phyloP scores from a whole-genome alignment of 2,888 invertebrate species.

The Gymnocheta viridis region DNA sequence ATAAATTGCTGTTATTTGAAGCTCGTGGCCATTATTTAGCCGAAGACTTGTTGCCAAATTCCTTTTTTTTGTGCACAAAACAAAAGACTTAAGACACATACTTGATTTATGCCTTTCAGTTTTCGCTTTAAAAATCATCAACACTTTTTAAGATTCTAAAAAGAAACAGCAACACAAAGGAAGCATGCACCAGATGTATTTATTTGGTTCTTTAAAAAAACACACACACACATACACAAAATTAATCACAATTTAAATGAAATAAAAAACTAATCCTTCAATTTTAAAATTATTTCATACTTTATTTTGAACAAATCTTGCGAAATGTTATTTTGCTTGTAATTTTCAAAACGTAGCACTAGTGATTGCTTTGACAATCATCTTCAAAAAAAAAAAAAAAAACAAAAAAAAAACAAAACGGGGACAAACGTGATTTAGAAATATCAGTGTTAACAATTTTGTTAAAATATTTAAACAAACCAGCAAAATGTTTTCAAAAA shows the following conservation, averaged over 20 bases:
- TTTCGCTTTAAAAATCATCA: not conserved
- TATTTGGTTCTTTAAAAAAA: constrained; percentile 2
- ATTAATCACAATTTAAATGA: constrained; percentile 14
- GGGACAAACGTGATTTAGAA: constrained; percentile 66
- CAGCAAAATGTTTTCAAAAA: not conserved
- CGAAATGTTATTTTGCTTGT: constrained; percentile 15
- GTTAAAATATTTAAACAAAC: constrained; percentile 34
- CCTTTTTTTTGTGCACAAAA: not conserved
- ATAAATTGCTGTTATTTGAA: not conserved
- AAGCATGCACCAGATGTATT: not conserved
- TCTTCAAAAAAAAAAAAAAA: not conserved
- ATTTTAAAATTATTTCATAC: not conserved
- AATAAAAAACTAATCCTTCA: constrained; percentile 39
- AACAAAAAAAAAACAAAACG: constrained; percentile 8
- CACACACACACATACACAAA: no score
- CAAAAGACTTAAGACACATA: constrained; percentile 48
- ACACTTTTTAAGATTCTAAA: not conserved
- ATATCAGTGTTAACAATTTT: constrained; percentile 21
- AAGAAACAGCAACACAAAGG: not conserved
- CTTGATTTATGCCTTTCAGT: constrained; percentile 21
- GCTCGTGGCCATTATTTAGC: constrained; percentile 1
- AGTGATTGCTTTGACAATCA: not conserved
- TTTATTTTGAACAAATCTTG: constrained; percentile 13
- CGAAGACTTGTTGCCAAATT: not conserved
- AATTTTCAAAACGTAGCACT: not conserved